phyloP scores from a whole-genome alignment of 2,797 vertebrate genomes.

The Hirundo rustica region DNA sequence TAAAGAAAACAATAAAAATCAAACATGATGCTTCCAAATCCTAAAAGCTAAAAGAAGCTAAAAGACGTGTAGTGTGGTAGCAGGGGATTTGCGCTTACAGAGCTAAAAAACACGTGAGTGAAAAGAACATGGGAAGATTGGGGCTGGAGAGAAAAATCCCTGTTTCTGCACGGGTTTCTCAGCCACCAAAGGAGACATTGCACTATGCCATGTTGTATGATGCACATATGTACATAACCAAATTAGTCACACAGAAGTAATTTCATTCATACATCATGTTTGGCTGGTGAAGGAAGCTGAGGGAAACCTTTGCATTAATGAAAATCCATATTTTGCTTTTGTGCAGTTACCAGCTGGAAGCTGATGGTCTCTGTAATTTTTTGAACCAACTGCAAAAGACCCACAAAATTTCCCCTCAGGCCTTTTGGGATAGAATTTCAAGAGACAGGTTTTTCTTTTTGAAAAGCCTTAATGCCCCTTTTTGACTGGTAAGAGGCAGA shows the following conservation, averaged over 20 bases:
- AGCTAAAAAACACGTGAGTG: not conserved
- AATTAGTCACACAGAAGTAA: not conserved
- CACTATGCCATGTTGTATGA: not conserved
- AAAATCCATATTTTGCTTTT: not conserved
- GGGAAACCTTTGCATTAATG: not conserved
- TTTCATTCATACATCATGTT: not conserved
- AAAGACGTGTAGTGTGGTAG: not conserved
- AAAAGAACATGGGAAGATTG: not conserved
- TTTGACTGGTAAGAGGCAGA: not conserved
- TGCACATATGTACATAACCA: not conserved
- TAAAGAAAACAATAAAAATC: not conserved
- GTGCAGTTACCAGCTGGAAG: not conserved
- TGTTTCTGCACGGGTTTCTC: not conserved
- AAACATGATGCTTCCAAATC: not conserved
- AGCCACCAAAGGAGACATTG: not conserved
- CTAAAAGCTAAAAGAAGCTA: not conserved
- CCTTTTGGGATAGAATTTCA: slow-evolving; percentile 1
- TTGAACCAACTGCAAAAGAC: not conserved
- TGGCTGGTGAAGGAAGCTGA: not conserved
- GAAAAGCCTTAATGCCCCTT: not conserved
- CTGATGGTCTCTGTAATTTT: not conserved
- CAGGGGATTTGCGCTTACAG: not conserved
- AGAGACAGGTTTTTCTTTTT: slow-evolving; percentile 9
- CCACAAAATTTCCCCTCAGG: not conserved
- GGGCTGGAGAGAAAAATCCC: not conserved